Conservation (phyloP, 30 jellyfish, hydroid and myxozoan species). For the Aurelia sp. region DNA sequence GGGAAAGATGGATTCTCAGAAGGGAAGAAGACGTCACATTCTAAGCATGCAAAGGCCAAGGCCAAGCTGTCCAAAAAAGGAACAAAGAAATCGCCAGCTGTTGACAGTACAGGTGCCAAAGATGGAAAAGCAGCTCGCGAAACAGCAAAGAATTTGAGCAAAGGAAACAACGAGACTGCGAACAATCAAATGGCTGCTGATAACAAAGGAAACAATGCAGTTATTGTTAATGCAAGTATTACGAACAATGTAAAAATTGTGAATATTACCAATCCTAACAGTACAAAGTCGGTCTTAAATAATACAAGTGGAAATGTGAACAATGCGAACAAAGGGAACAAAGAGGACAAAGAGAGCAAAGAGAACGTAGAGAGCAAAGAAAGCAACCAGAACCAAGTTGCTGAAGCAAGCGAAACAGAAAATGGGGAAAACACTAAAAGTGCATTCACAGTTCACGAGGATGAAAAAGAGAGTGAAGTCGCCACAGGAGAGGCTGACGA, state of each 20-base stretch:
- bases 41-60: no score
- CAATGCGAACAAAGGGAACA: neutral
- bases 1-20: slow-evolving; percentile 8
- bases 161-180: no score
- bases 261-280: no score
- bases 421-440: neutral
- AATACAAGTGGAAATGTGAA: no score
- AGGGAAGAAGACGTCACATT: neutral
- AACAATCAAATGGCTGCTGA: no score
- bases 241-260: no score
- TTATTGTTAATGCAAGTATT: no score
- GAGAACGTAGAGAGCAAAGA: neutral
- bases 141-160: neutral
- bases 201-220: no score
- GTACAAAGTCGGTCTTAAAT: no score
- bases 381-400: neutral
- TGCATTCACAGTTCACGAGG: no score
- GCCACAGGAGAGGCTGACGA: slow-evolving; percentile 13
- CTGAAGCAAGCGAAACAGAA: neutral
- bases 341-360: neutral
- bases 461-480: slow-evolving; percentile 1
- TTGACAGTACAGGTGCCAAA: neutral
- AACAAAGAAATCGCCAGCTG: neutral
- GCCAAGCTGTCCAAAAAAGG: neutral
- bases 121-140: neutral